phyloP scores from a whole-genome alignment of 2,888 invertebrate species.

The Apotomis betuletana region DNA sequence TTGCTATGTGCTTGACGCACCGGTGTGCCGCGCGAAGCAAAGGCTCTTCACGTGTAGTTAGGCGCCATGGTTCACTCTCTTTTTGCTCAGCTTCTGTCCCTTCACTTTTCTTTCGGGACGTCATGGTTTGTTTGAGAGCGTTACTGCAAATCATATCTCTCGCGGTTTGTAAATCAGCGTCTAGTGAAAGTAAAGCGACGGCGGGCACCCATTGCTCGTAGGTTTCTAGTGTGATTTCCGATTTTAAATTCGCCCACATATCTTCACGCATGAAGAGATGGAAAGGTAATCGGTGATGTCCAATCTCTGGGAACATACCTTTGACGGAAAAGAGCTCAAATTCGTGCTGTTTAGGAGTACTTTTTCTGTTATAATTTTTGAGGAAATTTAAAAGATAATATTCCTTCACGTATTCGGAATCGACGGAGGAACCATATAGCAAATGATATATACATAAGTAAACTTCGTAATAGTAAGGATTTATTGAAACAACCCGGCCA shows the following conservation, averaged over 20 bases:
- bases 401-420: slow-evolving; percentile 67
- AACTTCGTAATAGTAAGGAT: slow-evolving; percentile 79
- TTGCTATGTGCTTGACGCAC: slow-evolving; percentile 77
- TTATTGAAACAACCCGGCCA: slow-evolving; percentile 71
- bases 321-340: slow-evolving; percentile 78
- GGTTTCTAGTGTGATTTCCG: slow-evolving; percentile 78
- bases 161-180: slow-evolving; percentile 74
- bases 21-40: slow-evolving; percentile 75
- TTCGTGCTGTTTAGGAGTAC: slow-evolving; percentile 77
- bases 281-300: slow-evolving; percentile 77
- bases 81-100: slow-evolving; percentile 57
- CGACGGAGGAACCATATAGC: slow-evolving; percentile 60
- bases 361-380: slow-evolving; percentile 72
- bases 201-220: slow-evolving; percentile 78
- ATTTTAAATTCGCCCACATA: slow-evolving; percentile 80
- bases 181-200: slow-evolving; percentile 69
- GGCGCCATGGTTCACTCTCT: slow-evolving; percentile 72
- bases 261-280: slow-evolving; percentile 77
- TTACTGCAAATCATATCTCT: slow-evolving; percentile 81
- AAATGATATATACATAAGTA: slow-evolving; percentile 74
- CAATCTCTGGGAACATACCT: slow-evolving; percentile 80
- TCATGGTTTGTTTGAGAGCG: slow-evolving; percentile 81
- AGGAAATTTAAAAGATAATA: slow-evolving; percentile 75
- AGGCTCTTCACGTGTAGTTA: slow-evolving; percentile 73
- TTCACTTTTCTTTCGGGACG: slow-evolving; percentile 66